Conservation (phyloP, 2,113 vertebrate species). For the Sander lucioperca region DNA sequence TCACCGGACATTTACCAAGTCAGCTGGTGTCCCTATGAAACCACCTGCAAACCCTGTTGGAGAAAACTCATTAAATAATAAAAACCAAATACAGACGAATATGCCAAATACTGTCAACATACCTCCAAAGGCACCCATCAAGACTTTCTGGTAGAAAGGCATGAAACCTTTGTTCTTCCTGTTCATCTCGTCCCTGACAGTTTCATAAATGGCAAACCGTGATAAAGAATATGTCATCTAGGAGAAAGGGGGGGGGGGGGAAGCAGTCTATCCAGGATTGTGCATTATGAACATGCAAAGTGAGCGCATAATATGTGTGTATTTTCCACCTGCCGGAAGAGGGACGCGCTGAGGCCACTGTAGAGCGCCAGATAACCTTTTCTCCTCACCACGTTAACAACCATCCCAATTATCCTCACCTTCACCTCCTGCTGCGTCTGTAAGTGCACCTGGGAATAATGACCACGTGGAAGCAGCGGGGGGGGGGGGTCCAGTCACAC, state of each 20-base stretch:
- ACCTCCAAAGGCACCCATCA: slow-evolving; percentile 41
- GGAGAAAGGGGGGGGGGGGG: accelerated
- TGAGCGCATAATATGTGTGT: background rate
- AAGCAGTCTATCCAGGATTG: no score
- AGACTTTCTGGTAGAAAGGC: slow-evolving; percentile 39
- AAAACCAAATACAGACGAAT: background rate
- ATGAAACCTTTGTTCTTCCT: slow-evolving; percentile 25
- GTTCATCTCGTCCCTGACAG: slow-evolving; percentile 30
- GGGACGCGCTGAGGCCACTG: slow-evolving; percentile 31
- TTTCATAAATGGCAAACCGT: slow-evolving; percentile 42
- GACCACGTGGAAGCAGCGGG: background rate
- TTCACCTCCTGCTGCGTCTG: slow-evolving; percentile 42
- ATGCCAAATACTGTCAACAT: background rate
- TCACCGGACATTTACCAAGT: slow-evolving; percentile 39
- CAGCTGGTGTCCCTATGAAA: slow-evolving; percentile 42
- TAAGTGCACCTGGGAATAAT: slow-evolving; percentile 39
- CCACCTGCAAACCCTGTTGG: slow-evolving; percentile 29
- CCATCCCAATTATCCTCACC: slow-evolving; percentile 26
- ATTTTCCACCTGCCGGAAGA: slow-evolving; percentile 37
- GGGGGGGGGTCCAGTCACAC: background rate
- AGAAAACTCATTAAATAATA: background rate
- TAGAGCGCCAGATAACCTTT: slow-evolving; percentile 36
- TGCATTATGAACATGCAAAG: background rate
- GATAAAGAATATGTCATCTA: slow-evolving; percentile 48
- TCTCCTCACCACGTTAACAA: slow-evolving; percentile 29